A percentile compares a stretch with the other conserved stretches of the same genome.
phyloP scores from a whole-genome alignment of 2,797 vertebrate species.

The Sebastes alutus region DNA sequence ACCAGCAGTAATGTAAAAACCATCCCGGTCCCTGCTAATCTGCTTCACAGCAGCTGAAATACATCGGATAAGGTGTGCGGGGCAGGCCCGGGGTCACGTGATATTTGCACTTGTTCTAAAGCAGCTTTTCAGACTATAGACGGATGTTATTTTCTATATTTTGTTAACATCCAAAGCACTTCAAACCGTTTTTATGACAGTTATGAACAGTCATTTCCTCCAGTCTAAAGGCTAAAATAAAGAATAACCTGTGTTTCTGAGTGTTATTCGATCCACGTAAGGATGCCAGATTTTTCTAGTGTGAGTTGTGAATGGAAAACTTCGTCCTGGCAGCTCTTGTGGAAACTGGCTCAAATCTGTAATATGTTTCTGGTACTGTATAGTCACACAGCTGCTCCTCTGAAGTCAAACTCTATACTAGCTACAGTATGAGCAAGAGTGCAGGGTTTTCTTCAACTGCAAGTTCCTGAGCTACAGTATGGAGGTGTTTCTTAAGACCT shows the following conservation, averaged over 20 bases:
- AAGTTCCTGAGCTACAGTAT: background rate
- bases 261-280: conserved; percentile 7
- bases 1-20: conserved; percentile 74
- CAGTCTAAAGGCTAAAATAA: background rate
- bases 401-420: conserved; percentile 4
- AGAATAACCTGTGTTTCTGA: conserved; percentile 6
- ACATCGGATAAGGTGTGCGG: conserved; percentile 43
- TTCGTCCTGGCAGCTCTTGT: conserved; percentile 30
- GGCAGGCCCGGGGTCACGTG: conserved; percentile 8
- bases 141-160: background rate
- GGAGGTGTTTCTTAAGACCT: conserved; percentile 23
- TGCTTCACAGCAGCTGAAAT: conserved; percentile 56
- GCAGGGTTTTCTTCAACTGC: background rate
- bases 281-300: conserved; percentile 11
- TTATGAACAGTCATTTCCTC: background rate
- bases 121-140: background rate
- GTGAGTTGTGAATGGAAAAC: conserved; percentile 46
- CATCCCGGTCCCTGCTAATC: conserved; percentile 64
- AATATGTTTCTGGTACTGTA: conserved; percentile 32
- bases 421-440: background rate
- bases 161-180: background rate
- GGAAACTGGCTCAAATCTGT: conserved; percentile 43
- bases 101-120: conserved; percentile 10
- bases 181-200: background rate
- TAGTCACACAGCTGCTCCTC: conserved; percentile 43